Percentiles rank a stretch among this genome's conserved stretches.
phyloP scores from a whole-genome alignment of 1,140 invertebrate species.

The Micrasema longulum region DNA sequence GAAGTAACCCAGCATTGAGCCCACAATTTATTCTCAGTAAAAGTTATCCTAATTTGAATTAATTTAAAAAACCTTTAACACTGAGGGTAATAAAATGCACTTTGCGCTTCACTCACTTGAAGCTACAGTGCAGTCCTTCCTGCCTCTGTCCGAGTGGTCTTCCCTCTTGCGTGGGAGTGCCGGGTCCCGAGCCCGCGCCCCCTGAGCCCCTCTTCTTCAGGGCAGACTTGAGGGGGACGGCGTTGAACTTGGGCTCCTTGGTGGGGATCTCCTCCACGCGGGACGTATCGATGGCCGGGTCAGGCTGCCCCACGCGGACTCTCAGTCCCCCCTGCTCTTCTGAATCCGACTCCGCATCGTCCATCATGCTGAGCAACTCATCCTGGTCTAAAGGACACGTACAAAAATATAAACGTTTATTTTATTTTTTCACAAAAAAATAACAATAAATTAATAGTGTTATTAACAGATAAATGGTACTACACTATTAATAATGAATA shows the following conservation, averaged over 20 bases:
- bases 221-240: slow-evolving; percentile 91
- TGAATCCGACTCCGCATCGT: slow-evolving; percentile 61
- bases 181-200: slow-evolving; percentile 72
- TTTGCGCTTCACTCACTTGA: slow-evolving; percentile 71
- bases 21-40: too few species aligned
- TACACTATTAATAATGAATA: too few species aligned
- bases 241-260: slow-evolving; percentile 88
- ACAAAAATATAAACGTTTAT: too few species aligned
- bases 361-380: slow-evolving; percentile 48
- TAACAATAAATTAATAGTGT: too few species aligned
- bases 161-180: slow-evolving; percentile 80
- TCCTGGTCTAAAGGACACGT: slow-evolving; percentile 50
- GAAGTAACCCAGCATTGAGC: too few species aligned
- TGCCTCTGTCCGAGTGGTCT: slow-evolving; percentile 71
- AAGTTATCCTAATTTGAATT: too few species aligned
- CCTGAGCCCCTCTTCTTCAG: slow-evolving; percentile 83
- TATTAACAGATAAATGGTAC: too few species aligned
- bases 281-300: slow-evolving; percentile 80
- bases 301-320: slow-evolving; percentile 69
- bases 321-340: slow-evolving; percentile 72
- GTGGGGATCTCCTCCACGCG: slow-evolving; percentile 90
- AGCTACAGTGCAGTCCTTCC: slow-evolving; percentile 71
- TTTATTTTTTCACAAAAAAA: too few species aligned
- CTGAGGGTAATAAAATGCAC: too few species aligned
- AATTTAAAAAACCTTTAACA: too few species aligned